A percentile compares a stretch with the other conserved stretches of the same genome.
Conservation (phyloP, 2,797 vertebrate species). For the Cryptoblepharus egeriae region DNA sequence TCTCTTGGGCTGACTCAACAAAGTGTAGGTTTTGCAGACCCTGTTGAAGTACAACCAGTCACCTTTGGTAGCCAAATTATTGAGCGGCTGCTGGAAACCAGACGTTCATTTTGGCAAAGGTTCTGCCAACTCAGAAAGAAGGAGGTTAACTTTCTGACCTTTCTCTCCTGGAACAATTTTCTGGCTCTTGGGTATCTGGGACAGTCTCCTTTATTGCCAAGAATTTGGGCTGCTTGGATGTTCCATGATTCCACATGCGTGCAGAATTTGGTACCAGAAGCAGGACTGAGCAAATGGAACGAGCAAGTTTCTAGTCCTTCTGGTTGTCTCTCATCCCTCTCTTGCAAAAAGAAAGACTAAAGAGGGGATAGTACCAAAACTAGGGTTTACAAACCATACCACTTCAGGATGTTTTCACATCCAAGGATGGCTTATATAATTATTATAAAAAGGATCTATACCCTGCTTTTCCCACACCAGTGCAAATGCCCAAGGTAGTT, state of each 20-base stretch:
- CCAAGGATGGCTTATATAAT: too few species aligned
- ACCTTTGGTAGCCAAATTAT: conserved; percentile 34
- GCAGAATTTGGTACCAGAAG: neutral
- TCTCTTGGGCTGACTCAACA: conserved; percentile 52
- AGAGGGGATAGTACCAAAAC: too few species aligned
- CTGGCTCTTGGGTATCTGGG: neutral
- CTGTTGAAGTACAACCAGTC: neutral
- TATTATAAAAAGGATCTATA: too few species aligned
- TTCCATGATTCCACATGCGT: neutral
- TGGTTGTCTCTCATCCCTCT: neutral
- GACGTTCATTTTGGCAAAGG: conserved; percentile 20
- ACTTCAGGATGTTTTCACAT: neutral
- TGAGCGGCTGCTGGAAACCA: conserved; percentile 53
- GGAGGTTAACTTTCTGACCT: conserved; percentile 46
- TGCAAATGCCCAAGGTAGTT: too few species aligned
- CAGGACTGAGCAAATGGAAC: too few species aligned
- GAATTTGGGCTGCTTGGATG: neutral
- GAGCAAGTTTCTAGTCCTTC: neutral
- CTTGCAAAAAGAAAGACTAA: too few species aligned
- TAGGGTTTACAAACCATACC: neutral
- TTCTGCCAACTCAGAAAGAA: conserved; percentile 30
- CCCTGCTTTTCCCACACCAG: too few species aligned
- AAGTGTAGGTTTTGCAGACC: conserved; percentile 55
- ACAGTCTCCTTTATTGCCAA: too few species aligned
- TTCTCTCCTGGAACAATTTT: neutral